Conservation (phyloP, 30 jellyfish, hydroid and myxozoan species). For the Turritopsis dohrnii region DNA sequence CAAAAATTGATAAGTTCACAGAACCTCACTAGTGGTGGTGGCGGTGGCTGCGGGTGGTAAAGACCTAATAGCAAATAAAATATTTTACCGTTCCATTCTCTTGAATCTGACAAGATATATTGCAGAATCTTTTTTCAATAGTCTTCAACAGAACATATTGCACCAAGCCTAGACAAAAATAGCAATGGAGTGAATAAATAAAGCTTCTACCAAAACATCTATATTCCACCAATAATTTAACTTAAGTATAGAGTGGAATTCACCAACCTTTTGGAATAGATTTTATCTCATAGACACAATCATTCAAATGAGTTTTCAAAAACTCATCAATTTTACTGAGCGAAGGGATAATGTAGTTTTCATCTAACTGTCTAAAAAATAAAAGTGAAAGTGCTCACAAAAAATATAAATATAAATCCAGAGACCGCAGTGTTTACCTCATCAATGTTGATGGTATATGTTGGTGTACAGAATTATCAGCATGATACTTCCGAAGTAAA, state of each 20-base stretch:
- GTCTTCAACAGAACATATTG: slow-evolving; percentile 35
- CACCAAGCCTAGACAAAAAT: slow-evolving; percentile 17
- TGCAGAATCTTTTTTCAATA: slow-evolving; percentile 31
- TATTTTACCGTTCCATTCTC: background rate
- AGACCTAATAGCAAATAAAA: background rate
- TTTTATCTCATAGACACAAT: background rate
- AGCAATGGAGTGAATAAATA: too few relatives aligned
- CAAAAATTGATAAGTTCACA: too few relatives aligned
- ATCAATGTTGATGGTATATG: slow-evolving; percentile 25
- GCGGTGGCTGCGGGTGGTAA: too few relatives aligned
- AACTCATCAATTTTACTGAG: background rate
- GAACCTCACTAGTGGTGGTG: background rate
- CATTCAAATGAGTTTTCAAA: slow-evolving; percentile 9
- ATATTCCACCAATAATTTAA: too few relatives aligned
- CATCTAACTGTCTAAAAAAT: slow-evolving; percentile 22
- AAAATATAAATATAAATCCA: background rate
- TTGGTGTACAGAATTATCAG: slow-evolving; percentile 29
- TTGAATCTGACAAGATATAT: slow-evolving; percentile 22
- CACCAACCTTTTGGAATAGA: slow-evolving; percentile 7
- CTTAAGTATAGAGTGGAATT: too few relatives aligned
- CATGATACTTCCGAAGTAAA: slow-evolving; percentile 29
- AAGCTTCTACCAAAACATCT: too few relatives aligned
- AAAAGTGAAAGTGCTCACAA: too few relatives aligned
- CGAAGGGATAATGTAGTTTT: background rate
- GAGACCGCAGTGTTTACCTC: slow-evolving; percentile 14